Evolutionary conservation across 1,140 invertebrate species (phyloP), one percentile per base, ranked within the genome.

Genomic region (Orussus abietinus): DNA sequence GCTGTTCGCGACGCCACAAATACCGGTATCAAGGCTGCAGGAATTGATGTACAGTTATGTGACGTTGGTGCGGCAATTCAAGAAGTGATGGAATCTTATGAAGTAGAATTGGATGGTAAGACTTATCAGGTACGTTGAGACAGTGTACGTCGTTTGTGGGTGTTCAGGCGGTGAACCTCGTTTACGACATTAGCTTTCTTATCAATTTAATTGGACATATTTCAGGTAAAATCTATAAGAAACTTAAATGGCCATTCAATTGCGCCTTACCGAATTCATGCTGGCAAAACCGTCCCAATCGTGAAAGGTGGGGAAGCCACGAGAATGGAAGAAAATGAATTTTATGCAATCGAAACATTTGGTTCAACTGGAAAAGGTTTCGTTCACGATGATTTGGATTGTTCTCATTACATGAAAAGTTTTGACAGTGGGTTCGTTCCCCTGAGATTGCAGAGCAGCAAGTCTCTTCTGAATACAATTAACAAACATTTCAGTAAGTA

Each of bases 341-440:
- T 98, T 64, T 99, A 98, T 76, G 97, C 97, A 0, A 99, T 99
- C 49, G 97, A 99, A 75, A 99, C 97, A 1, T 99, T 99, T 68
- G 97, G 97, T 5, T 98, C 94, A 3, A 99, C 97, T 9, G 97
- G 97, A 3, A 85, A 88, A 49, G 97, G 97, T 9, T 78, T 91
- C 38, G 96, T 99, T 1, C 93, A 98, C 67, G 96, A 99, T 70
- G 97, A 99, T 66, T 95, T 98, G 88, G 96, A 99, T 61, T 92
- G 89, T 47, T 98, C 95, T 19, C 97, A 99, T 76, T 99, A 99
- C 62, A 99, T 99, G 96, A 99, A 98, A 71, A 96, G 96, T 65
- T 99, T 90, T 72, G 95, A 99, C 57, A 83, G 85, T 66, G 87
- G 89, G 43, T 94, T 89, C 74, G 89, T 96, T 28, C 92, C 92